Base-by-base conservation (phyloP, 1,140 invertebrate species). In the Drosophila neocordata region DNA sequence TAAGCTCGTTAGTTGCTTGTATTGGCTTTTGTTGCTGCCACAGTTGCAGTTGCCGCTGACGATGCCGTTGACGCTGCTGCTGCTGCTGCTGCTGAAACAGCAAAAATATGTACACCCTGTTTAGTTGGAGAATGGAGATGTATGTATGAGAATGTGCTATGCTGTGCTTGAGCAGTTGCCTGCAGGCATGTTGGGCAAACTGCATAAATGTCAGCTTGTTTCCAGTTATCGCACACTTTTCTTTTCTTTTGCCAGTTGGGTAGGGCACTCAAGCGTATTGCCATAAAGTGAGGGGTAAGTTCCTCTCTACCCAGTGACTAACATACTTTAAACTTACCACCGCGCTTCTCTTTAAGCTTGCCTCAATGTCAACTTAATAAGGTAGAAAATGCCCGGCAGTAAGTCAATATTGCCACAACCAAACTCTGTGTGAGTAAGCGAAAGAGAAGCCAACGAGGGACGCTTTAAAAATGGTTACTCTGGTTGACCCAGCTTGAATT, bases 171-270 rank as follows among this genome's bases (percentile, higher is more conserved):
- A 88, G 59, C 64, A 67, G 77, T 73, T 79, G 83, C 83, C 79
- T 77, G 76, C 76, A 79, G 83, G 83, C 83, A 88, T 69, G 66
- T 81, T 73, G 83, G 65, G 79, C 83, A 77, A 87, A 87, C 79
- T 87, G 83, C 83, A 87, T 87, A 87, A 87, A 87, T 87, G 83
- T 88, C 83, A 87, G 83, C 83, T 87, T 88, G 83, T 82, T 88
- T 88, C 75, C 82, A 88, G 83, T 83, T 88, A 87, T 87, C 83
- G 79, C 83, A 88, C 83, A 69, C 79, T 82, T 59, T 74, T 70
- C 9, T 59, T 62, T 53, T 53, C 63, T 61, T 59, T 75, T 76
- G 67, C 79, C 57, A 75, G 44, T 66, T 71, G 63, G 59, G 59
- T 71, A 64, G 15, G 35, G 44, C 78, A 85, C 70, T 82, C 78